A percentile compares a stretch with the other conserved stretches of the same genome.
These are phyloP conservation scores for Danio tinwini DNA, from an alignment of 2,797 vertebrate genomes.

Conservation along the genomic window DNA sequence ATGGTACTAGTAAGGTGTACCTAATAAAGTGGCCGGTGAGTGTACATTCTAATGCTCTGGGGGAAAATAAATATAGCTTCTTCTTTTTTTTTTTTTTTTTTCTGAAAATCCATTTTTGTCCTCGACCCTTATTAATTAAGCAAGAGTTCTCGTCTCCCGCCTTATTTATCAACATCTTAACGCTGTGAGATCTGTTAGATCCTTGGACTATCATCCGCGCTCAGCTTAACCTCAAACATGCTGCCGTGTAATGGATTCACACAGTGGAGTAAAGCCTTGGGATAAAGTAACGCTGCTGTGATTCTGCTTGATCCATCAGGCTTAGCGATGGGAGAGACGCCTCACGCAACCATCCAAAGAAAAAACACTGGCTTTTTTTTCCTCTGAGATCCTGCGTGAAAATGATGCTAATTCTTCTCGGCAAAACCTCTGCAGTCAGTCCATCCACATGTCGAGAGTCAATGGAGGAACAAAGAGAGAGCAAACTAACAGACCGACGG, in stretches of 20 bases:
- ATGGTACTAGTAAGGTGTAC: no score
- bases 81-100: no score
- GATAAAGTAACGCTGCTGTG: conserved; percentile 19
- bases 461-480: conserved; percentile 38
- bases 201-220: neutral
- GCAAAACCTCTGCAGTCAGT: conserved; percentile 43
- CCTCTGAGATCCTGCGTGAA: conserved; percentile 15
- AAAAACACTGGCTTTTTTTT: neutral
- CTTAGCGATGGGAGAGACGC: neutral
- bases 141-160: neutral
- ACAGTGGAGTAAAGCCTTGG: conserved; percentile 35
- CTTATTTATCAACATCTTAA: neutral
- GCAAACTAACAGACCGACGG: conserved; percentile 40
- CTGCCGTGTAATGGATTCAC: conserved; percentile 21
- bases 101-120: no score
- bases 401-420: conserved; percentile 33
- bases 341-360: conserved; percentile 1
- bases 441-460: conserved; percentile 32
- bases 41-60: no score
- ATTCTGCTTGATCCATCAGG: conserved; percentile 36
- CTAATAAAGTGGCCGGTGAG: no score
- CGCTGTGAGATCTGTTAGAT: conserved; percentile 15
- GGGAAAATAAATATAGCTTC: no score
- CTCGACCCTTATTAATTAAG: neutral
- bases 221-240: conserved; percentile 9